Percentiles rank a stretch among this genome's conserved stretches.
phyloP scores from a whole-genome alignment of 2,113 vertebrate species.

The Anolis carolinensis region DNA sequence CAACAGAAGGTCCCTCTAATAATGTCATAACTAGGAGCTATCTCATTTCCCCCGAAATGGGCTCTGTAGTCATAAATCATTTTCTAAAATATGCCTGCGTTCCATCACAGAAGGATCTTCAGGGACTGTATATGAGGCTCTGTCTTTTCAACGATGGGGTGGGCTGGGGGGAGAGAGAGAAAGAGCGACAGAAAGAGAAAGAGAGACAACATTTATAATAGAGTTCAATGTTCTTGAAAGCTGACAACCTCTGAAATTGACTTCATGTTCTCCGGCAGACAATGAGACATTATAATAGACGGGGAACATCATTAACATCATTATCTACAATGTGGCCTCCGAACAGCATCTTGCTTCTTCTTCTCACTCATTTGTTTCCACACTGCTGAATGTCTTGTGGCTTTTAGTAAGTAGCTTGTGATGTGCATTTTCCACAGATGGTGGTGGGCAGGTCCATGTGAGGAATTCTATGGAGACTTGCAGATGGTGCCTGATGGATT shows the following conservation, averaged over 20 bases:
- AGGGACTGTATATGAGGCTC: background rate
- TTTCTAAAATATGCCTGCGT: background rate
- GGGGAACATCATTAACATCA: slow-evolving; percentile 15
- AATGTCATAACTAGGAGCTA: background rate
- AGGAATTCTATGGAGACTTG: too few species aligned
- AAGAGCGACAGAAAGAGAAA: background rate
- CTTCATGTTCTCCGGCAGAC: slow-evolving; percentile 10
- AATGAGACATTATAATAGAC: slow-evolving; percentile 23
- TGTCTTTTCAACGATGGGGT: background rate
- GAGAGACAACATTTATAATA: slow-evolving; percentile 30
- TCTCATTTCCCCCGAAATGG: slow-evolving; percentile 1
- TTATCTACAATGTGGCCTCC: slow-evolving; percentile 18
- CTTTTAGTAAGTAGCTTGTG: background rate
- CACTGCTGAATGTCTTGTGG: background rate
- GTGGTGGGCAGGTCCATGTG: background rate
- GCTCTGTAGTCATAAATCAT: slow-evolving; percentile 6
- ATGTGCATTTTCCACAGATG: background rate
- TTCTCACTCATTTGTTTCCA: background rate
- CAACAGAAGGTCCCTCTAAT: background rate
- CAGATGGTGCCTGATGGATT: too few species aligned
- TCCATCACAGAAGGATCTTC: slow-evolving; percentile 14
- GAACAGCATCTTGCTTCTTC: background rate
- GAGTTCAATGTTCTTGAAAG: slow-evolving; percentile 20
- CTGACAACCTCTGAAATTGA: slow-evolving; percentile 21
- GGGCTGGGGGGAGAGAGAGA: too few species aligned